Evolutionary conservation across 1,140 invertebrate species (phyloP).

Genomic region (Atta texana): DNA sequence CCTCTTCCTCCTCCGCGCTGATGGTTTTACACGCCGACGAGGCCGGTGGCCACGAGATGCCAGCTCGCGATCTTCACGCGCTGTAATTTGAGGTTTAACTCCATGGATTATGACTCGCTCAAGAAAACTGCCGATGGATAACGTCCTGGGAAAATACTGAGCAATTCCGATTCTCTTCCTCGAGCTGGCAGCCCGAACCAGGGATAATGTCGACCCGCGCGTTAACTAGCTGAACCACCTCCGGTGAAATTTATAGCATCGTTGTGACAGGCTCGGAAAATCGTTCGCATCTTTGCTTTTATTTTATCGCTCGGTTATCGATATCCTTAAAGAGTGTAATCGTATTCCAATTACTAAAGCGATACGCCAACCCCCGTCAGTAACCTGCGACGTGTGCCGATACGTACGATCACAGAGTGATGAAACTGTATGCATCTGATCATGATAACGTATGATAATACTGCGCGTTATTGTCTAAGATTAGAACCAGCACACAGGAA

Average conservation of each 20-base stretch:
- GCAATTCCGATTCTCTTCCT: background rate
- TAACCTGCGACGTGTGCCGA: background rate
- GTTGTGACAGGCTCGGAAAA: background rate
- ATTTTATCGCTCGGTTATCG: constrained; percentile 1
- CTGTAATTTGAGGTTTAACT: constrained; percentile 30
- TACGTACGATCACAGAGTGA: background rate
- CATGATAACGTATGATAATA: constrained; percentile 41
- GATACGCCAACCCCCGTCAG: constrained; percentile 1
- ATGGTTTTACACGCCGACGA: constrained; percentile 21
- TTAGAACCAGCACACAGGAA: constrained; percentile 17
- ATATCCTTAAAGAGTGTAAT: constrained; percentile 32
- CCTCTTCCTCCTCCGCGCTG: constrained; percentile 11
- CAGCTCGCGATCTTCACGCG: constrained; percentile 34
- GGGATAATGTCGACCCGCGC: background rate
- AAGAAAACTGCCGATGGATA: constrained; percentile 5
- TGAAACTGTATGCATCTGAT: background rate
- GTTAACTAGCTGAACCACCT: background rate
- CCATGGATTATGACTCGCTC: constrained; percentile 22
- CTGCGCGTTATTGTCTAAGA: constrained; percentile 40
- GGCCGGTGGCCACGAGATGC: constrained; percentile 22
- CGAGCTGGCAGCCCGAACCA: background rate
- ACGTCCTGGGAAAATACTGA: background rate
- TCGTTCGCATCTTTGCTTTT: background rate
- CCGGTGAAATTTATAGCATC: constrained; percentile 14
- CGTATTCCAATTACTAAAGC: constrained; percentile 45